phyloP scores from a whole-genome alignment of 2,797 vertebrate genomes.

The Mycteria americana region DNA sequence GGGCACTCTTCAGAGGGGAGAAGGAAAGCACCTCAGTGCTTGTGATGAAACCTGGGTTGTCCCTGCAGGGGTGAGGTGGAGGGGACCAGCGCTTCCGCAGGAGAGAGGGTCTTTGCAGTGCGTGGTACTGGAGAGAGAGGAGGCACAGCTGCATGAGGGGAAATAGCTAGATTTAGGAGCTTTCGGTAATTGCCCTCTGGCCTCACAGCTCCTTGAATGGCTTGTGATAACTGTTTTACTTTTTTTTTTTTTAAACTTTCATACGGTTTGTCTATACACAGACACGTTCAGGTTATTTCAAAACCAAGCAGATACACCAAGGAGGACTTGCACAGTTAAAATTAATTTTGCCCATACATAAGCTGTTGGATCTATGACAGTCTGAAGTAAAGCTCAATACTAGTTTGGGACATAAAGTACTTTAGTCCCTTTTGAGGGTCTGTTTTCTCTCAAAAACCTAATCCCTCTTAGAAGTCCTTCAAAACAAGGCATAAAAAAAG shows the following conservation, averaged over 20 bases:
- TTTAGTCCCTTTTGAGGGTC: not conserved
- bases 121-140: not conserved
- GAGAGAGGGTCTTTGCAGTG: not conserved
- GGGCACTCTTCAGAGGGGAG: not conserved
- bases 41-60: not conserved
- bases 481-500: not conserved
- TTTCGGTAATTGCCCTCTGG: not conserved
- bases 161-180: not conserved
- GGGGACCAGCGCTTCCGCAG: fast-evolving
- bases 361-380: not conserved
- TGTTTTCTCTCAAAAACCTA: not conserved
- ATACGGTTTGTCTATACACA: not conserved
- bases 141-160: not conserved
- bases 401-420: not conserved
- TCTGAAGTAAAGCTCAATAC: not conserved
- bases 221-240: not conserved
- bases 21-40: not conserved
- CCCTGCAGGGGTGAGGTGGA: not conserved
- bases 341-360: not conserved
- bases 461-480: not conserved
- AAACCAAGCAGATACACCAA: not conserved
- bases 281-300: not conserved
- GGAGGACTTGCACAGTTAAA: not conserved
- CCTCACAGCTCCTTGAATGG: not conserved
- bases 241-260: not conserved